phyloP scores from a whole-genome alignment of 2,888 invertebrate genomes.

The Drosophila paranaensis region DNA sequence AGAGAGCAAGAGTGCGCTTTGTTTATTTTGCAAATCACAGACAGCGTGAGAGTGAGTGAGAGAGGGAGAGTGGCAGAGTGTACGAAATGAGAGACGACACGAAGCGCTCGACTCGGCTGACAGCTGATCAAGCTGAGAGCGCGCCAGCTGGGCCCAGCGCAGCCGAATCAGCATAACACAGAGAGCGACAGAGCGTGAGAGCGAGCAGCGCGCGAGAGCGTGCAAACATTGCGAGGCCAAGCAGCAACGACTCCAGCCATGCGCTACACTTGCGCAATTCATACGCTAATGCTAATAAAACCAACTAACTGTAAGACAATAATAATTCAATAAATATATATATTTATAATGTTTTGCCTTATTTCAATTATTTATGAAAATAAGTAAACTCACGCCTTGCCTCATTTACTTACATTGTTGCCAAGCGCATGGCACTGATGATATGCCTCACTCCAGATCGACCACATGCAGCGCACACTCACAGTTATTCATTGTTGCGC shows the following conservation, averaged over 20 bases:
- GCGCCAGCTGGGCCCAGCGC: constrained; percentile 6
- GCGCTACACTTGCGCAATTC: constrained; percentile 15
- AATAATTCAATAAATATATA: no score
- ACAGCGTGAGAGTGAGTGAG: neutral
- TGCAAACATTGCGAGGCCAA: neutral
- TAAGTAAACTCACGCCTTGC: no score
- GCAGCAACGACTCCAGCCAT: constrained; percentile 4
- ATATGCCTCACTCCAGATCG: constrained; percentile 22
- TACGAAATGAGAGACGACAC: neutral
- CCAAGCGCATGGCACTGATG: neutral
- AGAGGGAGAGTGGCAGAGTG: no score
- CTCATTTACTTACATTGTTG: no score
- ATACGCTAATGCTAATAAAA: neutral
- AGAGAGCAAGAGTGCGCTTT: neutral
- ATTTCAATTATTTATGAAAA: no score
- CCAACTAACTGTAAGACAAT: no score
- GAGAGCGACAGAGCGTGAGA: constrained; percentile 25
- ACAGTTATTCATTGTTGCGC: constrained; percentile 43
- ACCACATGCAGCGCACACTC: constrained; percentile 19
- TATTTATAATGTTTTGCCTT: no score
- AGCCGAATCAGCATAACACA: neutral
- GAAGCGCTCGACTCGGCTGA: neutral
- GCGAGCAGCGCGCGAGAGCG: neutral
- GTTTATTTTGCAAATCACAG: constrained; percentile 8
- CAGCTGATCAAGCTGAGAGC: constrained; percentile 7